Evolutionary conservation across 2,888 invertebrate genomes (phyloP).

Genomic region (Campopleginae sp.): DNA sequence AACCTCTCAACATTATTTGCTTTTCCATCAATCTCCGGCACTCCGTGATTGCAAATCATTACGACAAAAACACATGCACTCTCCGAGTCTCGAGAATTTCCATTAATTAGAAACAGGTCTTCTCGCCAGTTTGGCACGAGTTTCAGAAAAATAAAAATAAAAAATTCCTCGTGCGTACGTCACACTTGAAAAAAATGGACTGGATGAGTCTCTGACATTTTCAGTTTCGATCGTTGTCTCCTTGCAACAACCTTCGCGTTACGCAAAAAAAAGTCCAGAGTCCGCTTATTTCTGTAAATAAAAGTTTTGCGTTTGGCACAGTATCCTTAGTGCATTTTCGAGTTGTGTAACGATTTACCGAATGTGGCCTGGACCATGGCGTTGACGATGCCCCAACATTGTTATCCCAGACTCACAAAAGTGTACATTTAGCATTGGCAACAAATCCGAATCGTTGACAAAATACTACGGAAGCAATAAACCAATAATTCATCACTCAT

Average conservation of each 20-base stretch:
- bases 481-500: background rate
- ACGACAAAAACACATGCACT: conserved; percentile 5
- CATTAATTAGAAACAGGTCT: conserved; percentile 11
- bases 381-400: background rate
- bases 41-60: conserved; percentile 21
- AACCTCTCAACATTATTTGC: conserved; percentile 22
- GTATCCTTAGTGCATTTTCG: conserved; percentile 24
- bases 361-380: background rate
- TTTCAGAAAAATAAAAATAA: conserved; percentile 38
- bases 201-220: conserved; percentile 24
- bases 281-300: conserved; percentile 58
- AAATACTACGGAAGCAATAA: background rate
- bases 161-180: conserved; percentile 1
- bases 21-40: background rate
- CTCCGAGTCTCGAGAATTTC: conserved; percentile 11
- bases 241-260: conserved; percentile 23
- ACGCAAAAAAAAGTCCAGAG: conserved; percentile 37
- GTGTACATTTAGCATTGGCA: background rate
- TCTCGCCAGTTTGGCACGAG: conserved; percentile 43
- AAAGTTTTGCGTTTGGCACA: conserved; percentile 26
- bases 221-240: conserved; percentile 18
- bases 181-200: conserved; percentile 25
- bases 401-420: background rate
- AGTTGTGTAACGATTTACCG: background rate
- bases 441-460: background rate